These are phyloP conservation scores for Planococcus citri DNA, from an alignment of 1,140 invertebrate genomes.

Conservation along the genomic window DNA sequence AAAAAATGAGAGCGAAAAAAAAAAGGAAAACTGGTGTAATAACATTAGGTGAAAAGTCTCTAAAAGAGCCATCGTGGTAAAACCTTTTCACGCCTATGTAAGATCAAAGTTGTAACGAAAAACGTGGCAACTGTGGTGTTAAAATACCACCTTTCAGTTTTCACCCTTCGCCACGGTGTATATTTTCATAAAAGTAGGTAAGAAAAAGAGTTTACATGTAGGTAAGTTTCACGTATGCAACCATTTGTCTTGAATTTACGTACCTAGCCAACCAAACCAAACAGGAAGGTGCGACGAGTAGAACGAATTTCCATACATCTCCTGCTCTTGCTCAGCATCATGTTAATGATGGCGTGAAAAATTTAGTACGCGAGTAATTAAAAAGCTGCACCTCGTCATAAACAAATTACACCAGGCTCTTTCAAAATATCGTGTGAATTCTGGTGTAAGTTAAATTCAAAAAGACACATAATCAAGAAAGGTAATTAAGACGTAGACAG, in stretches of 20 bases:
- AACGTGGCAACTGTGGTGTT: too few relatives aligned
- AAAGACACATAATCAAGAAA: conserved; percentile 7
- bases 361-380: background rate
- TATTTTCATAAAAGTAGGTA: too few relatives aligned
- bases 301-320: too few relatives aligned
- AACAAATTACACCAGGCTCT: background rate
- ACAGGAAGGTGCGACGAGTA: too few relatives aligned
- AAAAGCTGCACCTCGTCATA: background rate
- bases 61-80: too few relatives aligned
- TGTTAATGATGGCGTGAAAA: background rate
- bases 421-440: conserved; percentile 4
- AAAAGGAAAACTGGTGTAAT: too few relatives aligned
- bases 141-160: too few relatives aligned
- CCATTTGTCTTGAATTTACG: background rate
- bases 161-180: too few relatives aligned
- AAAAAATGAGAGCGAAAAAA: too few relatives aligned
- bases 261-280: background rate
- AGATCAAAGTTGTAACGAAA: background rate
- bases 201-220: too few relatives aligned
- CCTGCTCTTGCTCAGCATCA: background rate
- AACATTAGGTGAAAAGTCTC: too few relatives aligned
- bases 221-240: background rate
- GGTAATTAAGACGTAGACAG: conserved; percentile 6
- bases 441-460: background rate
- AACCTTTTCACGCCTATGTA: background rate